These are phyloP conservation scores for Podarcis siculus DNA, from an alignment of 2,797 vertebrate genomes.

Conservation along the genomic window DNA sequence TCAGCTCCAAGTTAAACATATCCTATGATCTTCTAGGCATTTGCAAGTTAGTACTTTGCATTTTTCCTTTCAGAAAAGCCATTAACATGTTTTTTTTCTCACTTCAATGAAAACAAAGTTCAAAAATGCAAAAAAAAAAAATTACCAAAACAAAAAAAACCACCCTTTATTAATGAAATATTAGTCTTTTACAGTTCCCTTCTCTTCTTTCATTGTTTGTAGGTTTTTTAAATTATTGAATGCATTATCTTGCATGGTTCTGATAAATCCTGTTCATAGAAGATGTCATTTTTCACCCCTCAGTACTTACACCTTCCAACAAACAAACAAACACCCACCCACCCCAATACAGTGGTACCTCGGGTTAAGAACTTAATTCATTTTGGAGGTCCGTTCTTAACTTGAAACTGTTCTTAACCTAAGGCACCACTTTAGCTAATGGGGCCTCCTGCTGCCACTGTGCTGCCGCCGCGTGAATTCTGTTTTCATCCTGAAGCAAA, in stretches of 20 bases:
- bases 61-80: not conserved
- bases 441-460: accelerated
- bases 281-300: not conserved
- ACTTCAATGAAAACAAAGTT: not conserved
- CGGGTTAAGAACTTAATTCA: no score
- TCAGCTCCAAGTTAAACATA: not conserved
- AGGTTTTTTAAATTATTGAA: not conserved
- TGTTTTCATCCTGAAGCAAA: no score
- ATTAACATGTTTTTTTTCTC: not conserved
- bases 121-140: not conserved
- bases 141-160: not conserved
- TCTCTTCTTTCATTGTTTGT: not conserved
- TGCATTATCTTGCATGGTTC: not conserved
- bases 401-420: no score
- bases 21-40: not conserved
- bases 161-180: constrained; percentile 2
- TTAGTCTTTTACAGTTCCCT: not conserved
- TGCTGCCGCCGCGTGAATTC: accelerated
- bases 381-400: no score
- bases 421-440: no score
- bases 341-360: not conserved
- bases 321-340: not conserved
- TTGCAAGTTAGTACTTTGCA: not conserved
- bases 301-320: not conserved
- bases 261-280: not conserved